Evolutionary conservation across 23 tunicate genomes (phyloP), one percentile per base, ranked within the genome.

Genomic region (Oikopleura dioica): DNA sequence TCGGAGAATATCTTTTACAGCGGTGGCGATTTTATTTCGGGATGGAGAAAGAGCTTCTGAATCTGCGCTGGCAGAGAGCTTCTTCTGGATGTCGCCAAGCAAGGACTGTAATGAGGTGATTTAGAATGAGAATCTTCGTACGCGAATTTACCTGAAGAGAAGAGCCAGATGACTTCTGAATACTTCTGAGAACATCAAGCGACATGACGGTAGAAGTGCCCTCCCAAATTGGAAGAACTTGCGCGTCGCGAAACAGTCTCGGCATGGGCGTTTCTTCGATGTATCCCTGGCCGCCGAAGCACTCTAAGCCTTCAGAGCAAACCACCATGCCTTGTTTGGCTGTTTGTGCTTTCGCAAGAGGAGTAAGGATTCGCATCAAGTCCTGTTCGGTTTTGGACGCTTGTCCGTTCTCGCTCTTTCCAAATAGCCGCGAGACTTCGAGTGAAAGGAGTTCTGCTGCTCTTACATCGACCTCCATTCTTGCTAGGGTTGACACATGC

Each of bases 251-350:
- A 1, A 89, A 58, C n/a, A 51, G 37, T 2, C 76, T 77, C 0
- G 96, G 96, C 0, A 89, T 80, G 24, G 84, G 89, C 24, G 89
- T 81, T 38, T 89, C 96, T 59, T 89, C 96, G 36, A 89, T 55
- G 78, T 89, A 89, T 24, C 96, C 96, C n/a, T 84, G 83, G 5
- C 96, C 96, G 26, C 96, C 96, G 67, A 89, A 89, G 36, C 86
- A 77, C 51, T 89, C 96, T 69, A 89, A 67, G 1, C 96, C 96
- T 77, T 89, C 96, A 0, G 96, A 81, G 12, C 80, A 33, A 0
- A 85, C 86, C 29, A 59, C 75, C 26, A 89, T 37, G 1, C 86
- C 95, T 76, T 82, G 86, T 69, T 89, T 89, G 31, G 96, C 96
- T 1, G 89, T 84, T 69, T 82, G 84, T 0, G 84, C 81, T 75